Evolutionary conservation across 2,888 invertebrate genomes (phyloP).

Genomic region (Xylocampa areola): DNA sequence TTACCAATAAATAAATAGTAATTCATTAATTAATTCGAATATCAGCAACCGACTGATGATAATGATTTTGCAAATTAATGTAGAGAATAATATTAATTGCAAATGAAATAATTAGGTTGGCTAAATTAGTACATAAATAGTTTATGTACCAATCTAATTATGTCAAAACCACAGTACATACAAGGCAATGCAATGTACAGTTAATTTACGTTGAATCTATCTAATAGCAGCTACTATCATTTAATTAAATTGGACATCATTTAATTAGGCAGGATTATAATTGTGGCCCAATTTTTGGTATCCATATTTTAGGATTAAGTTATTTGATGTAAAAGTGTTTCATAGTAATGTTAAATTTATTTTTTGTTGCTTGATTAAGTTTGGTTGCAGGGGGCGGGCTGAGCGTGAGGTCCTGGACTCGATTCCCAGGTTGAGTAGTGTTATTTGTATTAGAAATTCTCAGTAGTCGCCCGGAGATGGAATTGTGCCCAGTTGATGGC

Average conservation of each 20-base stretch:
- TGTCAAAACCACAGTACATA: neutral
- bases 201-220: conserved; percentile 10
- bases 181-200: conserved; percentile 1
- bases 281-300: neutral
- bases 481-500: no score
- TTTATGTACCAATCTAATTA: conserved; percentile 15
- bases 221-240: conserved; percentile 6
- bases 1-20: no score
- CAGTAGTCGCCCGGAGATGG: no score
- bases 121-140: neutral
- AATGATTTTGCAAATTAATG: neutral
- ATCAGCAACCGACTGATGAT: no score
- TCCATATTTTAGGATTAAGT: neutral
- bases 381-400: no score
- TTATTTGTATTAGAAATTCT: no score
- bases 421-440: no score
- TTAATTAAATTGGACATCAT: neutral
- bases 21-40: neutral
- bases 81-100: neutral
- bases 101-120: neutral
- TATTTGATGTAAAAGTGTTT: neutral
- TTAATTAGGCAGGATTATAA: conserved; percentile 13
- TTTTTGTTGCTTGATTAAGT: no score
- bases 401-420: no score
- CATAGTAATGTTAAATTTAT: no score